These are phyloP conservation scores for Muscicapa striata DNA, from an alignment of 2,797 vertebrate genomes.

Conservation along the genomic window DNA sequence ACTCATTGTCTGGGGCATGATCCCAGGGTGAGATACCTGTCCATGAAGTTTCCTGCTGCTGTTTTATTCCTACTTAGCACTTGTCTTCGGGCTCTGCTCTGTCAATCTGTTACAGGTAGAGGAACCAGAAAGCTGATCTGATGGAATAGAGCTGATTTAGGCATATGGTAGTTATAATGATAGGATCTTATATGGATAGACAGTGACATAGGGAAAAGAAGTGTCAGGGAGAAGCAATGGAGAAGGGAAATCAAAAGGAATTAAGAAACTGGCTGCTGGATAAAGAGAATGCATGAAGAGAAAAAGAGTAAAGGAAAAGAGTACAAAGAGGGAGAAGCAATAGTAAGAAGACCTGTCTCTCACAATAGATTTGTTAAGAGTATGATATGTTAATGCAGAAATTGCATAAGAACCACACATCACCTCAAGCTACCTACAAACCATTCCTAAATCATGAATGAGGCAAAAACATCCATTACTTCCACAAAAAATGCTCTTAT, in stretches of 20 bases:
- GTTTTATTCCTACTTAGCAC: slow-evolving; percentile 21
- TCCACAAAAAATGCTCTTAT: background rate
- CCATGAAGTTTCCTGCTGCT: background rate
- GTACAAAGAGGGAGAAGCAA: slow-evolving; percentile 8
- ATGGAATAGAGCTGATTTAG: background rate
- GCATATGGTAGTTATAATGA: background rate
- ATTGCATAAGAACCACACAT: background rate
- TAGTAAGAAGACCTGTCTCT: slow-evolving; percentile 11
- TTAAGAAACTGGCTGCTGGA: background rate
- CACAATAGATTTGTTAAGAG: background rate
- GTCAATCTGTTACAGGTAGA: background rate
- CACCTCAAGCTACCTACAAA: background rate
- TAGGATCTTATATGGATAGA: background rate
- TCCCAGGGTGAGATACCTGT: background rate
- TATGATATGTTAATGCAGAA: background rate
- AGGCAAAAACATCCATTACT: background rate
- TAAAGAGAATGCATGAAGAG: background rate
- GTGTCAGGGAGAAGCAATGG: background rate
- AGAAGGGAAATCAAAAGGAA: background rate
- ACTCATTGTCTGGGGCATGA: background rate
- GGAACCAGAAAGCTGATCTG: slow-evolving; percentile 8
- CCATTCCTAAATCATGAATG: background rate
- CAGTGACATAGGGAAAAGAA: background rate
- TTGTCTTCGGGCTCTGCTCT: background rate
- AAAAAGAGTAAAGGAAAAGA: background rate